These are phyloP conservation scores for Dendrolimus pini DNA, from an alignment of 2,888 invertebrate genomes.

Conservation along the genomic window DNA sequence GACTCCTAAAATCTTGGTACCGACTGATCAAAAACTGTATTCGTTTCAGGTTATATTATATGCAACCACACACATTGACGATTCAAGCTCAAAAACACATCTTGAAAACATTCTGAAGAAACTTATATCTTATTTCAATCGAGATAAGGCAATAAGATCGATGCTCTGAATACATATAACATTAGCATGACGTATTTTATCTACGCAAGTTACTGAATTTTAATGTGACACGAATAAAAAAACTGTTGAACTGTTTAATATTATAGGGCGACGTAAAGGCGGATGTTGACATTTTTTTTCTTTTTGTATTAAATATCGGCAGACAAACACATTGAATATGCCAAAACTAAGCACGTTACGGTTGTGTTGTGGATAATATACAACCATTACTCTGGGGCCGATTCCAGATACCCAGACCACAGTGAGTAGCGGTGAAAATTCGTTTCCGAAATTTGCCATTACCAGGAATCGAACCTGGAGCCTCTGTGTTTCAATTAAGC, in stretches of 20 bases:
- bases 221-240: conserved; percentile 35
- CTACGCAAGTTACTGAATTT: conserved; percentile 60
- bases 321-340: no score
- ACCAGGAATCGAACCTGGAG: no score
- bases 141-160: conserved; percentile 25
- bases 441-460: no score
- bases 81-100: conserved; percentile 28
- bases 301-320: no score
- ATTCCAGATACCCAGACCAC: no score
- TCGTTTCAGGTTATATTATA: conserved; percentile 59
- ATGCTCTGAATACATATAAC: conserved; percentile 54
- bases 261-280: conserved; percentile 13
- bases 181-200: conserved; percentile 44
- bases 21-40: conserved; percentile 42
- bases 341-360: no score
- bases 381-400: no score
- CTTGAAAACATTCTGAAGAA: conserved; percentile 16
- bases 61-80: conserved; percentile 41
- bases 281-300: neutral
- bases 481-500: no score
- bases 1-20: conserved; percentile 25
- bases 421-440: no score
- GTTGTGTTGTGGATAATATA: no score
- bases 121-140: conserved; percentile 32
- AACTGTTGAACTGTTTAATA: conserved; percentile 26